Base-by-base conservation (phyloP, 2,888 invertebrate species). In the Pollenia angustigena region DNA sequence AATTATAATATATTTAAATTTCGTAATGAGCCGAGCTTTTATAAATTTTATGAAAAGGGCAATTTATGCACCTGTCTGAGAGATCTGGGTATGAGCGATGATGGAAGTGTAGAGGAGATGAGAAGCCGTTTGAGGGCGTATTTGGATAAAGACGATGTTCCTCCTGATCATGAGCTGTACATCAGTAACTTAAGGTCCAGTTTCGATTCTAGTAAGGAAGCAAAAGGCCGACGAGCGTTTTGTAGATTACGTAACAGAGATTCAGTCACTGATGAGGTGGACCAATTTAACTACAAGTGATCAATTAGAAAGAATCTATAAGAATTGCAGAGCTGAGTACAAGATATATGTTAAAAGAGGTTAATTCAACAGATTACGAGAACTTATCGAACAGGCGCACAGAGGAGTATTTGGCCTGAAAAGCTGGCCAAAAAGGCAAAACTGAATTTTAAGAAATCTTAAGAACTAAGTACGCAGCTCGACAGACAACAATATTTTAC, bases 91-190 rank as follows among this genome's bases (percentile, higher is more conserved):
- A 10, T 69, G n/a, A 40, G 50, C 4, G 16, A 12, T 14, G 52
- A 52, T 1, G 54, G 69, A 3, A 69, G 2, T 42, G 52, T 69
- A n/a, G 69, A 69, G 50, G 69, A 69, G 32, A 69, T 69, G 52
- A 50, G 69, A 40, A 54, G 12, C 4, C 23, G 69, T 6, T 42
- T 50, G 50, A 23, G 69, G n/a, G 40, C 3, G 3, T 69, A 69
- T 69, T 12, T 69, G 7, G 69, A 69, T 12, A 40, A 42, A 11
- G 69, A 12, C 12, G n/a, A 32, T 4, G 1, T 69, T 10, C 69
- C 54, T n/a, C 8, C 12, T n/a, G 69, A 69, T 8, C 69, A 69
- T 4, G 54, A 52, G 18, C 2, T 54, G 9, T 40, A n/a, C 14
- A 40, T 69, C 8, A 8, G 54, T 9, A 40, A 6, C 3, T 40